Evolutionary conservation across 2,888 invertebrate genomes (phyloP).

Genomic region (Noctua pronuba): DNA sequence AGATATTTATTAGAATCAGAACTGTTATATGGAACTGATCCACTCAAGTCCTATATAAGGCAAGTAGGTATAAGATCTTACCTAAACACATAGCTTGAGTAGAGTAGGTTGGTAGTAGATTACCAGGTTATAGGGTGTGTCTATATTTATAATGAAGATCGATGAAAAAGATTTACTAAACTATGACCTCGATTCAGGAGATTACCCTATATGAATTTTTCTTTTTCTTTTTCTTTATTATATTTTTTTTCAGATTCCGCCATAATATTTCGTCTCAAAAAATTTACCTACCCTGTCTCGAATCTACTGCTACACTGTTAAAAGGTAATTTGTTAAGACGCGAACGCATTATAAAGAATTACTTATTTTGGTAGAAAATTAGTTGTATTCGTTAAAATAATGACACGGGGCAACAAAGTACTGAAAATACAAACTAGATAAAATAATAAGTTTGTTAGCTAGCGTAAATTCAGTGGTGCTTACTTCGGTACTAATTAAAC

Average conservation of each 20-base stretch:
- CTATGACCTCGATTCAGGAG: neutral
- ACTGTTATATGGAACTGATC: constrained; percentile 10
- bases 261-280: neutral
- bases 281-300: neutral
- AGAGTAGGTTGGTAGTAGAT: neutral
- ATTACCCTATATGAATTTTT: neutral
- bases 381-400: neutral
- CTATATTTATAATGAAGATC: neutral
- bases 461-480: neutral
- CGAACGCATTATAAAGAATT: no score
- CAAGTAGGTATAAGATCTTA: neutral
- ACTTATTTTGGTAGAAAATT: neutral
- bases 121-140: neutral
- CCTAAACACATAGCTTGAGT: neutral
- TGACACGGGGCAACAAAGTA: neutral
- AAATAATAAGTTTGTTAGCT: neutral
- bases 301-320: no score
- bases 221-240: neutral
- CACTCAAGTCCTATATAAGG: neutral
- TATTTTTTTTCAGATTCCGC: neutral
- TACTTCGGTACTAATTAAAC: constrained; percentile 3
- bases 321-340: no score
- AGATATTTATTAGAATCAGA: constrained; percentile 33
- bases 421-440: neutral
- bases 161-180: neutral